Percentiles rank a stretch among this genome's conserved stretches.
These are phyloP conservation scores for Arion vulgaris DNA, from an alignment of 1,140 invertebrate genomes.

Conservation along the genomic window DNA sequence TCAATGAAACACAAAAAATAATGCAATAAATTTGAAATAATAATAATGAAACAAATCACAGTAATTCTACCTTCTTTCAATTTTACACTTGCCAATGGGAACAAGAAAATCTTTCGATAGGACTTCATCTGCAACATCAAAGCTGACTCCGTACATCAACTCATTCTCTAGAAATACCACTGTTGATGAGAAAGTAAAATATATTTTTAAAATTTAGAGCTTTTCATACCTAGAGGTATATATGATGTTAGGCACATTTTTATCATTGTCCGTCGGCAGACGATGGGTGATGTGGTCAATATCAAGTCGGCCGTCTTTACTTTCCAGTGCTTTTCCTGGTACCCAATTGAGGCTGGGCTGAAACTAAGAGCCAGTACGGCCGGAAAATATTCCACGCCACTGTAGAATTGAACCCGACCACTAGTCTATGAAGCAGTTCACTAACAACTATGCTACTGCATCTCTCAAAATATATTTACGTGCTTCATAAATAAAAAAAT, in stretches of 20 bases:
- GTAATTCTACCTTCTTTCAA: constrained; percentile 84
- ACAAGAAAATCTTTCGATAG: constrained; percentile 92
- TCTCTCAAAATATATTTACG: no score
- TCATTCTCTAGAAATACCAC: constrained; percentile 98
- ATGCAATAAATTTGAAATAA: neutral
- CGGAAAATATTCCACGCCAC: no score
- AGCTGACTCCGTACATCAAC: constrained; percentile 91
- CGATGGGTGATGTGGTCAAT: no score
- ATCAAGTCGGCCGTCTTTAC: no score
- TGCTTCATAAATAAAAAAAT: no score
- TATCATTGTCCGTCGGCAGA: no score
- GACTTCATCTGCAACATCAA: constrained; percentile 93
- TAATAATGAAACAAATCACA: neutral
- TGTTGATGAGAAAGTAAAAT: constrained; percentile 30
- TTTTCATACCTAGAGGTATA: no score
- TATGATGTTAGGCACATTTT: neutral
- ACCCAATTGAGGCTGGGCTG: no score
- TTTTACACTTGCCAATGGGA: constrained; percentile 97
- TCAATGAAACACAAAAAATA: neutral
- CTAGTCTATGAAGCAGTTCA: no score
- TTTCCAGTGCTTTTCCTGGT: no score
- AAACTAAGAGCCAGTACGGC: neutral
- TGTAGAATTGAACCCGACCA: no score
- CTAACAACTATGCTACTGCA: no score
- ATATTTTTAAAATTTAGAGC: neutral